Base-by-base conservation (phyloP, 30 jellyfish, hydroid and myxozoan species). In the Mastigias papua region DNA sequence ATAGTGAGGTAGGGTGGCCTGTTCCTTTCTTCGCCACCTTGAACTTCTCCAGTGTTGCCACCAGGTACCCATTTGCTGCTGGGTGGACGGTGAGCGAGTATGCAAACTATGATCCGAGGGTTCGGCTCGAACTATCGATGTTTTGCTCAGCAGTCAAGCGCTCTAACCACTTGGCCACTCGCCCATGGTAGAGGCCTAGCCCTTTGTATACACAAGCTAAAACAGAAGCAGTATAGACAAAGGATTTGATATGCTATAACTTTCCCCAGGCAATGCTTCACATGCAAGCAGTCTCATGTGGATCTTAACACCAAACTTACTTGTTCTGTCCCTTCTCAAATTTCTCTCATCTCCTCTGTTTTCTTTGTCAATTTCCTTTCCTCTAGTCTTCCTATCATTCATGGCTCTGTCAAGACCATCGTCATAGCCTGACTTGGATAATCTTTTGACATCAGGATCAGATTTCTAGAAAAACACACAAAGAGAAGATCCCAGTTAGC, bases 291-390 rank as follows among this genome's bases (percentile, higher is more conserved):
- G 13, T 4, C 13, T 42, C 54, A 4, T 42, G 13, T 42, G 7
- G 13, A 42, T 42, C 7, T 42, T 19, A 54, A 3, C 67, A 54
- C 11, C 5, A 65, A 4, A 10, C n/a, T 13, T 28, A 28, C 77
- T 69, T 31, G 65, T 13, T 73, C n/a, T 42, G 5, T 73, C 64
- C 15, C 35, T 57, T 35, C 29, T 54, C 6, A 25, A 4, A 42
- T 42, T 54, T 21, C 67, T 80, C 26, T 33, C 48, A 33, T 60
- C 74, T 23, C 49, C 31, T 60, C 71, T 65, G 31, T 46, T 49
- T 48, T 65, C 70, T 35, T 80, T 65, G 73, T 58, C 54, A 27
- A 70, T 61, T 26, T 50, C 86, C 22, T 74, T 75, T 48, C 72
- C 73, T 65, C 69, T 60, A 5, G 20, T 5, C 23, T 28, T 80